Base-by-base conservation (phyloP, 2,888 invertebrate genomes). In the Oxyteleia sp. region DNA sequence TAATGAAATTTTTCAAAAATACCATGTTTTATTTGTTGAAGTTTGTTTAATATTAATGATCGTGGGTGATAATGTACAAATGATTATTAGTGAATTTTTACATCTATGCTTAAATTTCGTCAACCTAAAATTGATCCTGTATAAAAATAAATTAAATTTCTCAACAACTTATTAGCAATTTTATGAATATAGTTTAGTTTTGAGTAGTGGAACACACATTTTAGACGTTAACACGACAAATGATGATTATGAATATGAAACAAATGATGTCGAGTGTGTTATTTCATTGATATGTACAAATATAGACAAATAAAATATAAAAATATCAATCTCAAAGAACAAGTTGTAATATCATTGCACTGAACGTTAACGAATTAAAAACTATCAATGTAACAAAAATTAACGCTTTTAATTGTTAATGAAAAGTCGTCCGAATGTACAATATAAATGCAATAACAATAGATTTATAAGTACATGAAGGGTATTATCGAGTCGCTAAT, bases 251-350 rank as follows among this genome's bases (percentile, higher is more conserved):
- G 41, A n/a, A 53, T 15, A 41, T 41, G 47, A 53, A 53, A 49
- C 18, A 59, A 47, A 45, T 32, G 32, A 32, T 8, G 8, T 32
- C 8, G 10, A 32, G 32, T 32, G 32, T 8, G 32, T 32, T 10
- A 69, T 57, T 13, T 11, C n/a, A 43, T 15, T 35, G 18, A 57
- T 64, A 64, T 49, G 43, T 69, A 47, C 45, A 69, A 57, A 35
- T 35, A 16, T 47, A 20, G 26, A 35, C 45, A 57, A 69, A 47
- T 26, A 15, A 63, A 64, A 53, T 76, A 66, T 26, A 76, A 59
- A 32, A 68, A 76, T 68, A 61, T 38, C 41, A 68, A 68, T 68
- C 59, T 53, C 68, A 47, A 59, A 29, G 26, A 35, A 45, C 43
- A 20, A 2, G 64, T 55, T 45, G 0, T 55, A 72, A 74, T 63